Percentiles rank a stretch among this genome's conserved stretches.
phyloP scores from a whole-genome alignment of 1,140 invertebrate species.

The Drosophila hydei region DNA sequence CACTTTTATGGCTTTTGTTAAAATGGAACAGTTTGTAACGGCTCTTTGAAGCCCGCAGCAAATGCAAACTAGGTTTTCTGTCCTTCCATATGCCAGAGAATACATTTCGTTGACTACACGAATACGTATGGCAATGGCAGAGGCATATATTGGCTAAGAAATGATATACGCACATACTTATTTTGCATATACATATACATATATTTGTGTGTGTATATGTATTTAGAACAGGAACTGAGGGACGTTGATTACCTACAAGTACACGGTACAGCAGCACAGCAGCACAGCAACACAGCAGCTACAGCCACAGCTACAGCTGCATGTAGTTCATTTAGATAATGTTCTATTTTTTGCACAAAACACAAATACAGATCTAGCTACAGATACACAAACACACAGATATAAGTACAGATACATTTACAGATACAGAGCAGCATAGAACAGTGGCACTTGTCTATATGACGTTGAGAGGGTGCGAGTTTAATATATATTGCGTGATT shows the following conservation, averaged over 20 bases:
- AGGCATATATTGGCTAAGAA: not conserved
- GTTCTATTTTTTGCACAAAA: conserved; percentile 75
- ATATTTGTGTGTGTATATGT: not conserved
- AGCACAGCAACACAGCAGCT: conserved; percentile 11
- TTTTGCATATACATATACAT: not conserved
- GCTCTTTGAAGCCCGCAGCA: conserved; percentile 26
- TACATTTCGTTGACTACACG: too few relatives aligned
- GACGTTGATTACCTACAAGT: conserved; percentile 36
- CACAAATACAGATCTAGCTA: conserved; percentile 29
- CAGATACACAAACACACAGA: conserved; percentile 27
- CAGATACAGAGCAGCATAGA: conserved; percentile 7
- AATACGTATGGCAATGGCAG: too few relatives aligned
- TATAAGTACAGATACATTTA: not conserved
- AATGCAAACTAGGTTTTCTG: conserved; percentile 23
- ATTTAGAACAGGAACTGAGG: conserved; percentile 8
- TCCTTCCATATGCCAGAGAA: not conserved
- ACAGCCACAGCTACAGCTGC: conserved; percentile 28
- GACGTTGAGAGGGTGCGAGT: conserved; percentile 27
- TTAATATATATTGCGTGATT: conserved; percentile 21
- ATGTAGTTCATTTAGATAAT: conserved; percentile 50
- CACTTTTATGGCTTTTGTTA: conserved; percentile 10
- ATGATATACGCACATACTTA: too few relatives aligned
- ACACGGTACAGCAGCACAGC: conserved; percentile 4
- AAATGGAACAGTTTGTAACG: conserved; percentile 9
- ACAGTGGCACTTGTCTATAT: conserved; percentile 24